Conservation (phyloP, 2,113 vertebrate species). For the Rana temporaria region DNA sequence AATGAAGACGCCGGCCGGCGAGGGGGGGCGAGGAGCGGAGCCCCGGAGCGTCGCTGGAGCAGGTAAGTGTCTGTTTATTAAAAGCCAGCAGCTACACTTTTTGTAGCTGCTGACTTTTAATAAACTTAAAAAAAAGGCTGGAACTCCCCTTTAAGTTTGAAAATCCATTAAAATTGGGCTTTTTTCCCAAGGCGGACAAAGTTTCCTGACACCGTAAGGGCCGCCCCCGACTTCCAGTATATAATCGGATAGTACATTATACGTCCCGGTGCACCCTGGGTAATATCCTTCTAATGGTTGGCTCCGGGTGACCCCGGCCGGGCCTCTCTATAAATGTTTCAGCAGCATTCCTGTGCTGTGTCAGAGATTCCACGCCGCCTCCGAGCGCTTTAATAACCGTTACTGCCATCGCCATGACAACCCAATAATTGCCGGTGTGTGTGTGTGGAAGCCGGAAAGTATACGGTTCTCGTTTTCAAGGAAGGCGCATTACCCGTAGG, state of each 20-base stretch:
- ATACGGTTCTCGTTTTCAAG: constrained; percentile 55
- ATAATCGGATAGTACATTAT: constrained; percentile 49
- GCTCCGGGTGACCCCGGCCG: constrained; percentile 44
- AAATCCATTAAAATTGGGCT: too few species aligned
- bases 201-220: constrained; percentile 19
- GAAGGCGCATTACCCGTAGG: constrained; percentile 45
- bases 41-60: too few species aligned
- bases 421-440: constrained; percentile 58
- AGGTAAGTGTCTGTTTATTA: too few species aligned
- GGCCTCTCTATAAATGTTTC: constrained; percentile 22
- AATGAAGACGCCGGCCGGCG: too few species aligned
- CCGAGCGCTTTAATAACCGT: constrained; percentile 6
- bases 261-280: constrained; percentile 34
- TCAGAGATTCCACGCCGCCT: constrained; percentile 50
- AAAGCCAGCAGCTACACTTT: too few species aligned
- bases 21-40: too few species aligned
- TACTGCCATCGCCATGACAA: constrained; percentile 49
- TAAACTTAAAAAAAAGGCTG: too few species aligned
- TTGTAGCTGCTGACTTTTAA: too few species aligned
- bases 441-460: constrained; percentile 57
- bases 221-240: constrained; percentile 30
- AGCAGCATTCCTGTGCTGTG: constrained; percentile 11
- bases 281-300: constrained; percentile 31
- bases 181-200: background rate
- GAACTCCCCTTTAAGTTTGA: too few species aligned